Conservation (phyloP, 2,797 vertebrate species). For the Uromys caudimaculatus region DNA sequence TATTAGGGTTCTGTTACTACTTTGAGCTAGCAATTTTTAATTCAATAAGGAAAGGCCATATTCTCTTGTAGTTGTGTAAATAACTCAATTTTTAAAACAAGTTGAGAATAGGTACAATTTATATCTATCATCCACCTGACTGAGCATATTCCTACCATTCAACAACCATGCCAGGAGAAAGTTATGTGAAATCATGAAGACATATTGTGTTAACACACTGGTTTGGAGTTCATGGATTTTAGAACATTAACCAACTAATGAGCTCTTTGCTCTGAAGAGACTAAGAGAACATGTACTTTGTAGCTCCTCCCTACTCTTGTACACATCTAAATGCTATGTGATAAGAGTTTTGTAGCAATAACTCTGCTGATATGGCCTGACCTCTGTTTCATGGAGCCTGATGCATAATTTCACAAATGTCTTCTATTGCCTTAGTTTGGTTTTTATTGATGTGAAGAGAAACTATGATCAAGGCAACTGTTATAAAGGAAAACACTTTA, state of each 20-base stretch:
- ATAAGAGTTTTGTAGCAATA: too few species aligned
- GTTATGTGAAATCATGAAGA: too few species aligned
- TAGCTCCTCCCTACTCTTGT: too few species aligned
- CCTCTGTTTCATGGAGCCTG: too few species aligned
- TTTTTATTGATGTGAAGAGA: background rate
- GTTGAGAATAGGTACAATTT: background rate
- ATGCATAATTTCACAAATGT: background rate
- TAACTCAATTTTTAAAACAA: background rate
- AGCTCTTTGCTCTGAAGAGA: background rate
- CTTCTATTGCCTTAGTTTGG: background rate
- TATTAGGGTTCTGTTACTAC: background rate
- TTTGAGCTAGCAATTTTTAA: too few species aligned
- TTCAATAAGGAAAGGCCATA: background rate
- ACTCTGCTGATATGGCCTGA: too few species aligned
- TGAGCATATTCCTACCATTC: too few species aligned
- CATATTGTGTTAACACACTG: too few species aligned
- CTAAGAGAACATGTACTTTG: background rate
- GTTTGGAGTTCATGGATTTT: background rate
- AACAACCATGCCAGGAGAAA: too few species aligned
- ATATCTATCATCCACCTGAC: background rate
- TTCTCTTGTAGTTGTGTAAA: background rate
- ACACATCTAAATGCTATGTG: too few species aligned
- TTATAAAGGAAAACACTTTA: background rate
- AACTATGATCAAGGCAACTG: background rate
- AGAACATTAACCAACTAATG: background rate